Conservation (phyloP, 1,140 invertebrate genomes). For the Dendrolimus kikuchii region DNA sequence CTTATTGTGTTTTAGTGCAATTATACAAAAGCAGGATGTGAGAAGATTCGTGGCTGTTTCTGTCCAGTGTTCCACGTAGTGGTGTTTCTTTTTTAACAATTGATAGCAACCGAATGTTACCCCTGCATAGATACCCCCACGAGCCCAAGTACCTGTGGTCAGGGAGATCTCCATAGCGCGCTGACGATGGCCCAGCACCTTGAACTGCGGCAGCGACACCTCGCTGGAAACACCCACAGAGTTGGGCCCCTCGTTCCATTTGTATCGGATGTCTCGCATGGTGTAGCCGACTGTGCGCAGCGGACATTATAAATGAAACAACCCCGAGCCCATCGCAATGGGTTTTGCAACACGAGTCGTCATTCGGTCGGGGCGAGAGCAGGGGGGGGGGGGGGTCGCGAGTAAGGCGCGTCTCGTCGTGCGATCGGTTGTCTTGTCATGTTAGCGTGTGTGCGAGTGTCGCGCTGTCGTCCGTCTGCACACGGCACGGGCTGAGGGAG, state of each 20-base stretch:
- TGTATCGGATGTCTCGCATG: conserved; percentile 96
- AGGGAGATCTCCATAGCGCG: conserved; percentile 93
- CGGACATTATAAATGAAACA: conserved; percentile 77
- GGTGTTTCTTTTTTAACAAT: conserved; percentile 23
- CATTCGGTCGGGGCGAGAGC: conserved; percentile 59
- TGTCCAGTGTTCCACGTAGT: conserved; percentile 63
- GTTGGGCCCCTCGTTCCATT: conserved; percentile 93
- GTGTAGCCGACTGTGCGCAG: conserved; percentile 93
- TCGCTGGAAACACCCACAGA: conserved; percentile 94
- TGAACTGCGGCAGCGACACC: conserved; percentile 95
- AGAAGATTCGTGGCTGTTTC: conserved; percentile 63
- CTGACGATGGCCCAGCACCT: conserved; percentile 91
- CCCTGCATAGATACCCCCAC: conserved; percentile 34
- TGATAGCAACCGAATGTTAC: conserved; percentile 3
- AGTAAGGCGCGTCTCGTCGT: conserved; percentile 52
- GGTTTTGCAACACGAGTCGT: conserved; percentile 73
- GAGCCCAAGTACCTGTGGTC: conserved; percentile 84
- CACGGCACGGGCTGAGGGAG: conserved; percentile 65
- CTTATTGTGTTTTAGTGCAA: conserved; percentile 62
- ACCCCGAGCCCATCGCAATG: conserved; percentile 78
- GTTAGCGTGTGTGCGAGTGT: conserved; percentile 61
- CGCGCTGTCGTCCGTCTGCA: conserved; percentile 51
- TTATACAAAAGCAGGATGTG: conserved; percentile 69
- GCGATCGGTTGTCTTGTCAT: conserved; percentile 53
- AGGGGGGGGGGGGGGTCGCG: conserved; percentile 47